These are phyloP conservation scores for Drosophila lutescens DNA, from an alignment of 2,888 invertebrate species.

Conservation along the genomic window DNA sequence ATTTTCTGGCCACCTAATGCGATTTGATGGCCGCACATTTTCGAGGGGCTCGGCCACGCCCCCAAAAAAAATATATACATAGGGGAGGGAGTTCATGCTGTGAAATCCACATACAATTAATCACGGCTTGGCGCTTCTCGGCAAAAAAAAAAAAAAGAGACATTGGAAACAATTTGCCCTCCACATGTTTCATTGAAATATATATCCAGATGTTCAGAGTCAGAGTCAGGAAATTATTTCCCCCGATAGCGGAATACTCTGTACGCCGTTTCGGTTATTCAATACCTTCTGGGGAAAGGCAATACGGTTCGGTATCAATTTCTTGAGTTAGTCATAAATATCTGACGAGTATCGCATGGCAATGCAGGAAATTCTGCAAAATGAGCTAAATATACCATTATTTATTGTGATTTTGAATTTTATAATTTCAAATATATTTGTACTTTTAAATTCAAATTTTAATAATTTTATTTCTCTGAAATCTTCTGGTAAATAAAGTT, in stretches of 20 bases:
- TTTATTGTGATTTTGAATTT: too few species aligned
- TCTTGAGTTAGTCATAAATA: constrained; percentile 6
- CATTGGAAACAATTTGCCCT: constrained; percentile 34
- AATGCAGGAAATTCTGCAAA: background rate
- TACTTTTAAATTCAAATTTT: too few species aligned
- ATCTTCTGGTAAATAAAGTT: background rate
- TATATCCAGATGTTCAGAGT: constrained; percentile 20
- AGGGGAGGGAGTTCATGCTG: background rate
- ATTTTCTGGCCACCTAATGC: constrained; percentile 16
- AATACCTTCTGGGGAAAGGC: constrained; percentile 8
- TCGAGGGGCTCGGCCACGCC: constrained; percentile 12
- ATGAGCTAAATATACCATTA: background rate
- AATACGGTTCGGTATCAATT: constrained; percentile 1
- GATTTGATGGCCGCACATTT: constrained; percentile 37
- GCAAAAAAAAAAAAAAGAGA: background rate
- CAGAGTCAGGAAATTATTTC: background rate
- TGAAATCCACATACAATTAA: constrained; percentile 44
- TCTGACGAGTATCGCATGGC: background rate
- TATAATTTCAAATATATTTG: too few species aligned
- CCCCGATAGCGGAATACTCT: constrained; percentile 10
- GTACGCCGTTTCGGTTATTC: constrained; percentile 2
- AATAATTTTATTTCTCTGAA: background rate
- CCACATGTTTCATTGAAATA: constrained; percentile 39
- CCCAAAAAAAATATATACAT: background rate
- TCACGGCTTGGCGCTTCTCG: constrained; percentile 40